These are phyloP conservation scores for Psylliodes chrysocephalus DNA, from an alignment of 2,888 invertebrate species.

Conservation along the genomic window DNA sequence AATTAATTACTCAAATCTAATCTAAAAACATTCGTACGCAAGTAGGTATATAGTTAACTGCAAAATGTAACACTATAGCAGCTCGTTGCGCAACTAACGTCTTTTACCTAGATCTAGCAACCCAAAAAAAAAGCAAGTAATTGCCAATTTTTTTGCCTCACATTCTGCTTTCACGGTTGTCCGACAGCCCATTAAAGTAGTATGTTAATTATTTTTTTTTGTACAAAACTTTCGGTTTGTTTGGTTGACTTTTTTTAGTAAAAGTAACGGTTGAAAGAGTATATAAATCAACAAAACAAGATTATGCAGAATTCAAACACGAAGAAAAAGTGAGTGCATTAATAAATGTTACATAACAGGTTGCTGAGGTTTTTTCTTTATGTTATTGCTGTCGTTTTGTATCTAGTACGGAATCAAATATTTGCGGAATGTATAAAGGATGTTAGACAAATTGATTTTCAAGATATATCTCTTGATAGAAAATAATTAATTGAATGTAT, in stretches of 20 bases:
- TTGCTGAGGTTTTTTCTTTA: too few relatives aligned
- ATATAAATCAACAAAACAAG: background rate
- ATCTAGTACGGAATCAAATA: too few relatives aligned
- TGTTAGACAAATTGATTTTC: too few relatives aligned
- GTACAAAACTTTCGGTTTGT: background rate
- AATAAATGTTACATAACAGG: too few relatives aligned
- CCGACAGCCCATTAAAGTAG: background rate
- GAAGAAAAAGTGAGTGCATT: too few relatives aligned
- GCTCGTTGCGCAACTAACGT: background rate
- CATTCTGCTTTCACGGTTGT: background rate
- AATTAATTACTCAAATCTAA: too few relatives aligned
- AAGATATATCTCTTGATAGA: too few relatives aligned
- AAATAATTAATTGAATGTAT: too few relatives aligned
- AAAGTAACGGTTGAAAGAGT: background rate
- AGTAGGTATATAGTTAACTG: too few relatives aligned
- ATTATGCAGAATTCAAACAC: background rate
- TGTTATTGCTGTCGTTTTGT: too few relatives aligned
- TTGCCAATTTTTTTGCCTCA: background rate
- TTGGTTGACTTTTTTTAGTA: background rate
- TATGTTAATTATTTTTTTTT: constrained; percentile 2
- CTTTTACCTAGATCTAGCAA: background rate
- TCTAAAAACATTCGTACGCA: too few relatives aligned
- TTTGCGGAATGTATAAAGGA: too few relatives aligned
- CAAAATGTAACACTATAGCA: background rate
- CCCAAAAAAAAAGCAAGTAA: background rate